These are phyloP conservation scores for Drosophila littoralis DNA, from an alignment of 1,140 invertebrate genomes.

Conservation along the genomic window DNA sequence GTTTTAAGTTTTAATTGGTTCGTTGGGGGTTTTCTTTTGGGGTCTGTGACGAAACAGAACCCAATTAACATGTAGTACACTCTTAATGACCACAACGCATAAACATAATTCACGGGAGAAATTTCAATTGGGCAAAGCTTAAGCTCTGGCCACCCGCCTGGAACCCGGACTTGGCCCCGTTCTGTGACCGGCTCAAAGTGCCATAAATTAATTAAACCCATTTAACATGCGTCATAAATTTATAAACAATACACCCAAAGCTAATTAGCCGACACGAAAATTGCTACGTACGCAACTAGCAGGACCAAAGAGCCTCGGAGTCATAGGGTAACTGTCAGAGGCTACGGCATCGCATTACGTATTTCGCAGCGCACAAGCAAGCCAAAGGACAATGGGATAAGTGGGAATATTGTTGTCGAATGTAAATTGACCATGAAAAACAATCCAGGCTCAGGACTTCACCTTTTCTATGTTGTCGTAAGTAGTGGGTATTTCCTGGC, in stretches of 20 bases:
- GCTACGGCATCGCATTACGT: constrained; percentile 51
- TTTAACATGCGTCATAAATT: constrained; percentile 81
- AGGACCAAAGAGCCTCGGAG: constrained; percentile 32
- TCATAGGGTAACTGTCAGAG: constrained; percentile 50
- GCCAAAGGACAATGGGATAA: constrained; percentile 24
- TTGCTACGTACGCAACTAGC: constrained; percentile 57
- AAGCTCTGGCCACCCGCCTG: constrained; percentile 33
- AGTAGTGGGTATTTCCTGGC: no score
- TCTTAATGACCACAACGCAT: constrained; percentile 51
- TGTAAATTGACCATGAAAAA: no score
- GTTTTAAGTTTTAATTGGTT: constrained; percentile 67
- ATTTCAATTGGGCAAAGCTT: constrained; percentile 72
- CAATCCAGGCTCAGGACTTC: no score
- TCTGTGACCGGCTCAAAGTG: constrained; percentile 56
- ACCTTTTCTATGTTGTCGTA: no score
- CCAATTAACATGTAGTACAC: constrained; percentile 67
- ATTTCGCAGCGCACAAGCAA: constrained; percentile 19
- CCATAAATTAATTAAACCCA: constrained; percentile 82
- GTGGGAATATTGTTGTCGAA: background rate
- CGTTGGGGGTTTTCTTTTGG: constrained; percentile 27
- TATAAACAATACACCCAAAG: constrained; percentile 81
- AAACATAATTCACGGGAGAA: constrained; percentile 70
- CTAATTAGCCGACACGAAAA: constrained; percentile 80
- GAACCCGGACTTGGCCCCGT: constrained; percentile 33
- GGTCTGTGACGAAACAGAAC: constrained; percentile 33